Percentiles rank a stretch among this genome's conserved stretches.
Conservation (phyloP, 1,140 invertebrate species). For the Drosophila navojoa region DNA sequence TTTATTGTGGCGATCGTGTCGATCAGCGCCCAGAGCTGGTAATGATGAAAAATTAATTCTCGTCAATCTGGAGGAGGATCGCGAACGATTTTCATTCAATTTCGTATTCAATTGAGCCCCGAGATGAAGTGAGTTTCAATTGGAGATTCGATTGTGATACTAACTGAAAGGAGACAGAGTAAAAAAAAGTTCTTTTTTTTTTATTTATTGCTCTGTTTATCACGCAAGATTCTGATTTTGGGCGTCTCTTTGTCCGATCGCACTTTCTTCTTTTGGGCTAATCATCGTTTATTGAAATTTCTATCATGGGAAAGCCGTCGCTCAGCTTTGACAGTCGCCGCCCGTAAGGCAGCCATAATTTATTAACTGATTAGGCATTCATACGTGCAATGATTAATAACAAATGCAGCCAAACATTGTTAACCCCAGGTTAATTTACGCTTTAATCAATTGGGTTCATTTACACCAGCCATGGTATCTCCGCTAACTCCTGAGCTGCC, state of each 20-base stretch:
- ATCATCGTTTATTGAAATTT: constrained; percentile 78
- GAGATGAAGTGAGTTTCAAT: constrained; percentile 50
- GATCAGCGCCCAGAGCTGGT: constrained; percentile 51
- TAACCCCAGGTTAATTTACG: constrained; percentile 82
- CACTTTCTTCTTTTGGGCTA: constrained; percentile 64
- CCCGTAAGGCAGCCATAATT: constrained; percentile 65
- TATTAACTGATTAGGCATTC: constrained; percentile 80
- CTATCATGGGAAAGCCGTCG: constrained; percentile 66
- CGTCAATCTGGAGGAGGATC: constrained; percentile 53
- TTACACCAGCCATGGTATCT: constrained; percentile 56
- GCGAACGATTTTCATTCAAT: constrained; percentile 41
- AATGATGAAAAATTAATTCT: constrained; percentile 84
- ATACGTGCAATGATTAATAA: constrained; percentile 79
- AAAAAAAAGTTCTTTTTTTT: constrained; percentile 46
- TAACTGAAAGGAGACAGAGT: neutral
- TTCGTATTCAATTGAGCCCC: constrained; percentile 38
- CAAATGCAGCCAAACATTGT: constrained; percentile 77
- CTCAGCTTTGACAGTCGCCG: constrained; percentile 67
- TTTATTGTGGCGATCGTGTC: constrained; percentile 66
- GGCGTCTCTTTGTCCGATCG: constrained; percentile 45
- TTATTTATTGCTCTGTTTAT: constrained; percentile 70
- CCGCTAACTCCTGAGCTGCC: constrained; percentile 49
- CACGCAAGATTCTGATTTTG: constrained; percentile 30
- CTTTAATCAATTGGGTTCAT: constrained; percentile 83
- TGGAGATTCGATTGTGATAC: constrained; percentile 4